Base-by-base conservation (phyloP, 2,888 invertebrate genomes). In the Pediacus dermestoides region DNA sequence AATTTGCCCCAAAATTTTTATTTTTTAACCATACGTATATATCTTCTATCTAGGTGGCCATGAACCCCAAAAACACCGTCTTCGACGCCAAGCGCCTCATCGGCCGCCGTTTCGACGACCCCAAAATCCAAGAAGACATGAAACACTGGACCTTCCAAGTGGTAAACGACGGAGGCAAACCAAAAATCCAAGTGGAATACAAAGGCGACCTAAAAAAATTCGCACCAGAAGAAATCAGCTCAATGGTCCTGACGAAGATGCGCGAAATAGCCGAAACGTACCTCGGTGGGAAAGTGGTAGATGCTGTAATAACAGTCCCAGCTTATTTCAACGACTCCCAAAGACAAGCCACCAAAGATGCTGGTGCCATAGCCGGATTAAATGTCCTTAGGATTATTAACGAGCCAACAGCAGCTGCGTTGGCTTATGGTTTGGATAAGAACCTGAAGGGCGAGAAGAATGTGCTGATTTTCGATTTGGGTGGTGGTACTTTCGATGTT, bases 401-500 rank as follows among this genome's bases (percentile, higher is more conserved):
- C 64, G 91, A 93, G 65, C 92, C 92, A 4, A 92, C 91, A 2
- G 88, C 88, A 1, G 90, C 89, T 11, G 89, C 89, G 25, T 71
- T 90, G 41, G 88, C 90, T 39, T 90, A 92, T 57, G 91, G 92
- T 4, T 69, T 85, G 30, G 85, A 85, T 60, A 85, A 85, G 66
- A 78, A 83, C 55, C 70, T 84, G 8, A 80, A 77, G 61, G 84
- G 85, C 2, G 85, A 85, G 58, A 82, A 81, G 48, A 85, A 82
- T 61, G 81, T 85, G 3, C 68, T 85, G 7, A 85, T 86, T 53
- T 85, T 83, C 55, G 85, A 86, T 65, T 74, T 87, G 41, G 85
- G 85, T 13, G 92, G 92, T 46, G 93, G 91, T 16, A 92, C 91
- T 18, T 94, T 94, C 63, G 93, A 94, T 73, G 93, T 94, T 4